These are phyloP conservation scores for Grammomys surdaster DNA, from an alignment of 2,113 vertebrate genomes.

Conservation along the genomic window DNA sequence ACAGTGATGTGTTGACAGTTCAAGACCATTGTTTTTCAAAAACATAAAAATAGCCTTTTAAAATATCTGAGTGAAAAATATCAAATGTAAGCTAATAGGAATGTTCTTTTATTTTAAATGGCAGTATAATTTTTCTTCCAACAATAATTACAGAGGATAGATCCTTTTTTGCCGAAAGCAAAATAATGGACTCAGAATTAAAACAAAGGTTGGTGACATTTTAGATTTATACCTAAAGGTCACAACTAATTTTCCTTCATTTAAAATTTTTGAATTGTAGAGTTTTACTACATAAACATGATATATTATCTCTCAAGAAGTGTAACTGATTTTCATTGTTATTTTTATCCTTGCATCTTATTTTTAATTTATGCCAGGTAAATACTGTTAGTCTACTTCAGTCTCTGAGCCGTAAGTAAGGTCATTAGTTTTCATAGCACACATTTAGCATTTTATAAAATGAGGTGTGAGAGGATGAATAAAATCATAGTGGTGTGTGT, in stretches of 20 bases:
- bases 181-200: constrained; percentile 61
- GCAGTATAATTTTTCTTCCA: constrained; percentile 57
- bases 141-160: constrained; percentile 68
- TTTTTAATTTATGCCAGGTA: background rate
- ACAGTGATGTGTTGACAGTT: constrained; percentile 50
- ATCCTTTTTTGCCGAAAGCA: constrained; percentile 58
- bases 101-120: constrained; percentile 63
- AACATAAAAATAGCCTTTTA: constrained; percentile 63
- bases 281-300: background rate
- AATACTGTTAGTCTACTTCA: background rate
- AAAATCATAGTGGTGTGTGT: background rate
- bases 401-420: background rate
- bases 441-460: background rate
- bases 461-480: background rate
- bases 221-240: constrained; percentile 59
- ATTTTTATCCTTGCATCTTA: background rate
- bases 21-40: constrained; percentile 58
- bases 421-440: background rate
- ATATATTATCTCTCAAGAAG: background rate
- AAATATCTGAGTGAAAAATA: constrained; percentile 62
- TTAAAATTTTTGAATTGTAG: constrained; percentile 40
- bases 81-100: constrained; percentile 64
- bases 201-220: constrained; percentile 56
- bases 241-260: constrained; percentile 61
- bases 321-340: constrained; percentile 9